Conservation (phyloP, 2,888 invertebrate species). For the Bombylius major region DNA sequence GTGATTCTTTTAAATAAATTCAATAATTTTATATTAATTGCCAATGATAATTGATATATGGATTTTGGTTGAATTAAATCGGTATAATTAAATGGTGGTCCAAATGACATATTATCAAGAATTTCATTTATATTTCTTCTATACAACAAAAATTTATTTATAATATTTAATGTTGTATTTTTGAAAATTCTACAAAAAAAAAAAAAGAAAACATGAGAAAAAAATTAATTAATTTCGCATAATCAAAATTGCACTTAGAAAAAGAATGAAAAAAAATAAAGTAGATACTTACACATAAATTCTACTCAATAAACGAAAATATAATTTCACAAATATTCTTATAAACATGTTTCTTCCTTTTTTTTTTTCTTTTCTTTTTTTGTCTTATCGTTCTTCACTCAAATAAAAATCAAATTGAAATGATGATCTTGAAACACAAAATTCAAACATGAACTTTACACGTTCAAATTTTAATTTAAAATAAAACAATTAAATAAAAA, state of each 20-base stretch:
- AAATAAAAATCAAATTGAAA: too few relatives aligned
- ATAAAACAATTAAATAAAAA: too few relatives aligned
- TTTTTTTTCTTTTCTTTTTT: too few relatives aligned
- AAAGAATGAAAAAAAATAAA: too few relatives aligned
- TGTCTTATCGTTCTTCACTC: too few relatives aligned
- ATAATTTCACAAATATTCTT: background rate
- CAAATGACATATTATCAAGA: constrained; percentile 2
- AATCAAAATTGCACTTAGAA: too few relatives aligned
- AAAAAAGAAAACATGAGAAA: background rate
- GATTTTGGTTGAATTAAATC: constrained; percentile 1
- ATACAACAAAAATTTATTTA: background rate
- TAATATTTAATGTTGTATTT: background rate
- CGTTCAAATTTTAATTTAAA: too few relatives aligned
- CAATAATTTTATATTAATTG: background rate
- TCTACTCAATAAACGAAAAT: background rate
- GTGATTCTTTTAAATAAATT: background rate
- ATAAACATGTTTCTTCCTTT: too few relatives aligned
- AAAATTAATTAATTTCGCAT: background rate
- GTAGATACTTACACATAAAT: background rate
- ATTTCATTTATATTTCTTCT: background rate
- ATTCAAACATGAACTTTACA: too few relatives aligned
- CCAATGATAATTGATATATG: background rate
- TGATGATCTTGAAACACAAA: too few relatives aligned
- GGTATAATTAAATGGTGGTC: constrained; percentile 5
- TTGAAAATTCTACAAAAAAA: background rate